Percentiles rank a stretch among this genome's conserved stretches.
Conservation (phyloP, 2,113 vertebrate species). For the Perca schrenkii region DNA sequence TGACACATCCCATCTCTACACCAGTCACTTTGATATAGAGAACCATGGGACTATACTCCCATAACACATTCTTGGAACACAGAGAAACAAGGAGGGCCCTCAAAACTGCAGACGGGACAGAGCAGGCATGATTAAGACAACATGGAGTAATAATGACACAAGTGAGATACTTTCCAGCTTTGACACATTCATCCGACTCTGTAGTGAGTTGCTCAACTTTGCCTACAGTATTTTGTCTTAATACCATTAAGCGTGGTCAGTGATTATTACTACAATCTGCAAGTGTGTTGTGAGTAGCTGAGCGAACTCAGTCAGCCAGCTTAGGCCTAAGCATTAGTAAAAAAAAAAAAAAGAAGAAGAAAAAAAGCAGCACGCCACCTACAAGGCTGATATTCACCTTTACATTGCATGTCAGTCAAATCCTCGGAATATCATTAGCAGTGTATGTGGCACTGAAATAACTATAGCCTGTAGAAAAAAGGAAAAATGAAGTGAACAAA, state of each 20-base stretch:
- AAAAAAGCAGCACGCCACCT: background rate
- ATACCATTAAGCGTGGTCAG: background rate
- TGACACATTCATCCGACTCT: background rate
- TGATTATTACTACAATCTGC: background rate
- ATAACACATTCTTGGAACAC: constrained; percentile 6
- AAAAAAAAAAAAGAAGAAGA: no score
- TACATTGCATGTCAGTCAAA: constrained; percentile 21
- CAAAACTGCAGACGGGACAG: background rate
- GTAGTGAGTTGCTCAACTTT: background rate
- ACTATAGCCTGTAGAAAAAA: background rate
- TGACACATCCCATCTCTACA: constrained; percentile 8
- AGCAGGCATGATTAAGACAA: constrained; percentile 12
- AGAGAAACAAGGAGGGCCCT: constrained; percentile 6
- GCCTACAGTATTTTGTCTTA: background rate
- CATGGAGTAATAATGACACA: background rate
- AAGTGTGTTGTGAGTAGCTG: background rate
- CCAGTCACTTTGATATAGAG: constrained; percentile 20
- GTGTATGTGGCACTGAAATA: constrained; percentile 5
- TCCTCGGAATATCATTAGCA: constrained; percentile 3
- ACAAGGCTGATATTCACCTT: constrained; percentile 9
- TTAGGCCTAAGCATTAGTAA: background rate
- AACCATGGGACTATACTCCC: constrained; percentile 8
- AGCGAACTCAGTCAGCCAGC: background rate
- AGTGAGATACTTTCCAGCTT: background rate
- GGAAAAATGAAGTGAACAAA: background rate